Evolutionary conservation across 2,888 invertebrate species (phyloP).

Genomic region (Athalia circularis): DNA sequence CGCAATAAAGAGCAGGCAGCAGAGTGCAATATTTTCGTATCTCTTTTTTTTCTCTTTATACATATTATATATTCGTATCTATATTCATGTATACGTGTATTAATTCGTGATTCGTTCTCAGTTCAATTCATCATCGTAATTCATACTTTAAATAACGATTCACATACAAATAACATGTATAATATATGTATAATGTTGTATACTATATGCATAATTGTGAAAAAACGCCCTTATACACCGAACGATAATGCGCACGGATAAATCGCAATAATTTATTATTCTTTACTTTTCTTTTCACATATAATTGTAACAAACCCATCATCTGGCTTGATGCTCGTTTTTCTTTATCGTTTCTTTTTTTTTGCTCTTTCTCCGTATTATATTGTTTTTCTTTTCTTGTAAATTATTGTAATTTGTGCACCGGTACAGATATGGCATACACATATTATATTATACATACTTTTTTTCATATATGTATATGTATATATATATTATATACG

Average conservation of each 20-base stretch:
- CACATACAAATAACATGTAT: not conserved
- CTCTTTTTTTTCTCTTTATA: not conserved
- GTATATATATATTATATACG: not conserved
- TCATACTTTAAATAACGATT: not conserved
- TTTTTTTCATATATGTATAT: no score
- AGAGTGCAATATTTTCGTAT: constrained; percentile 48
- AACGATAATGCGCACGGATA: no score
- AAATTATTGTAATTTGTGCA: constrained; percentile 10
- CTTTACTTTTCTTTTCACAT: no score
- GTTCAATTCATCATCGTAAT: not conserved
- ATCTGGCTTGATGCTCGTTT: no score
- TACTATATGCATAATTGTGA: not conserved
- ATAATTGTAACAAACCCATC: no score
- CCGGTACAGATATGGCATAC: constrained; percentile 39
- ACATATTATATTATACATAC: not conserved
- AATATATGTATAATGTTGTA: not conserved
- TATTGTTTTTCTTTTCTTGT: constrained; percentile 2
- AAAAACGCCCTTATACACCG: not conserved
- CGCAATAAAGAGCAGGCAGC: constrained; percentile 51
- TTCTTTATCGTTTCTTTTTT: no score
- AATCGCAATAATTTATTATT: no score
- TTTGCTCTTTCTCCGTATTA: not conserved
- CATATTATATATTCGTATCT: constrained; percentile 12
- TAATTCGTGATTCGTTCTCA: constrained; percentile 9
- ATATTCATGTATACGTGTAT: constrained; percentile 1